Base-by-base conservation (phyloP, 2,113 vertebrate species). In the Phrynocephalus versicolor region DNA sequence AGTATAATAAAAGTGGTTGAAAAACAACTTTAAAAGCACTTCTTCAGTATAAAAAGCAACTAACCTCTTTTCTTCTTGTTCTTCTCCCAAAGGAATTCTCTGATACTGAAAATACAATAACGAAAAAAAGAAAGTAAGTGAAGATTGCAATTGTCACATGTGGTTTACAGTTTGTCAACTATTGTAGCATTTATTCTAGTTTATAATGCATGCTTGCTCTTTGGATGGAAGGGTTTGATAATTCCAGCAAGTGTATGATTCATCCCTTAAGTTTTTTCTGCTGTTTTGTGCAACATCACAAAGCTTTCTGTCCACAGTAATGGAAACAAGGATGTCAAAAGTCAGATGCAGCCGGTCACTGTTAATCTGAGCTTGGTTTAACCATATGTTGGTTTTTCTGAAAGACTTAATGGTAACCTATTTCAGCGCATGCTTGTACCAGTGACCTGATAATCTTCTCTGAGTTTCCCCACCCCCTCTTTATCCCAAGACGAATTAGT, bases 61-160 rank as follows among this genome's bases (percentile, higher is more conserved):
- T 84, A 69, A 80, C 18, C 15, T 60, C 84, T 85, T 89, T 41
- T 91, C 70, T 88, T 88, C 85, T 92, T 82, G 87, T 87, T 83
- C 91, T 79, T 88, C 69, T 92, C 93, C 93, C 84, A 87, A 79
- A 98, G 97, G 95, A 95, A 84, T 92, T 88, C 92, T 91, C 95
- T 89, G 94, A 97, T 85, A 93, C 92, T 91, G 94, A 94, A 85
- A 90, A 88, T 84, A 78, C 81, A 14, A 89, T 94, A 92, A 75
- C 85, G 57, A 97, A 95, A 93, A 94, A 93, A 87, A 95, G 91
- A 95, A 97, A 95, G 98, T 98, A 96, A 97, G 96, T 95, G 60
- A 57, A 62, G 87, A 84, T 41, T 4, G 87, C 90, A 23, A 60
- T 5, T 83, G 14, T n/a, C 57, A 90, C 92, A 79, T 89, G 55